A percentile compares a stretch with the other conserved stretches of the same genome.
Conservation (phyloP, 2,888 invertebrate species). For the Plagodis pulveraria region DNA sequence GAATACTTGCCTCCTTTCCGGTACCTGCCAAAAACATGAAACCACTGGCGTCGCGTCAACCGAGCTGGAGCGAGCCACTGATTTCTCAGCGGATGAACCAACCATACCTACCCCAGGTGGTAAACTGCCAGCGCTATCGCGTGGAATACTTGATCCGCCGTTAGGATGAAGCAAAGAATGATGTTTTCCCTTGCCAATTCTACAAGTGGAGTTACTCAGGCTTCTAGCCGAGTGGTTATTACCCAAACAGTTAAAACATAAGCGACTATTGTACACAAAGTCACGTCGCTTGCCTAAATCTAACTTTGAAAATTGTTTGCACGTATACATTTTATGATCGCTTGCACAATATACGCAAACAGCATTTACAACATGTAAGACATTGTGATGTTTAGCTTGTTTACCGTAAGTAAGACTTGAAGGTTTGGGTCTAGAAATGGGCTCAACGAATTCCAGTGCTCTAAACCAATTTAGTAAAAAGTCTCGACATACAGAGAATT, state of each 20-base stretch:
- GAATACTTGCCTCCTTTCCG: not conserved
- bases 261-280: not conserved
- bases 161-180: not conserved
- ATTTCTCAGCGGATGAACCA: not conserved
- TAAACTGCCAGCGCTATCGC: no score
- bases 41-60: not conserved
- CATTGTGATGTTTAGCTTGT: no score
- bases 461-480: not conserved
- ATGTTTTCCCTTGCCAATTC: not conserved
- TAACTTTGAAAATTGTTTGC: not conserved
- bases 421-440: not conserved
- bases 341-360: not conserved
- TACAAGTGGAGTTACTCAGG: not conserved
- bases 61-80: not conserved
- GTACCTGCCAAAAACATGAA: not conserved
- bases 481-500: not conserved
- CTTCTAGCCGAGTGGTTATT: not conserved
- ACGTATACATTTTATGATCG: not conserved
- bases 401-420: not conserved
- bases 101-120: not conserved
- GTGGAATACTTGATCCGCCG: no score
- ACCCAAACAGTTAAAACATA: not conserved
- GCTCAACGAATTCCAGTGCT: not conserved
- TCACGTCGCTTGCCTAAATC: constrained; percentile 30
- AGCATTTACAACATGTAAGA: not conserved